Conservation (phyloP, 2,797 vertebrate genomes). For the Thunnus albacares region DNA sequence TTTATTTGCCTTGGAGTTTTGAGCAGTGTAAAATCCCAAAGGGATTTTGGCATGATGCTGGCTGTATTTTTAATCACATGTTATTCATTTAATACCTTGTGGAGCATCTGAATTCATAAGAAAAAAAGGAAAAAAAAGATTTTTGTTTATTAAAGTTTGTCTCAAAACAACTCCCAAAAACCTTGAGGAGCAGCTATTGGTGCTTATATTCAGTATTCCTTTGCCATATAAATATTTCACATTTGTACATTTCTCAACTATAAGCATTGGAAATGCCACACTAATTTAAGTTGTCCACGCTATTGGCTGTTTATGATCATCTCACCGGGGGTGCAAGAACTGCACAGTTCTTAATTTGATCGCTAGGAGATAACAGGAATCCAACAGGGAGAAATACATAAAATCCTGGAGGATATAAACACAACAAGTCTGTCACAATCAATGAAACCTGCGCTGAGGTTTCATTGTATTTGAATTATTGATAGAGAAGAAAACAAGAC, state of each 20-base stretch:
- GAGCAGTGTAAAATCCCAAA: background rate
- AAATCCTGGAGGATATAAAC: background rate
- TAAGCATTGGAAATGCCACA: background rate
- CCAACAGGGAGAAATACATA: background rate
- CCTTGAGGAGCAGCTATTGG: background rate
- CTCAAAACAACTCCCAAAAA: background rate
- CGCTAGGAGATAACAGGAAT: background rate
- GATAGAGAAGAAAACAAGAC: conserved; percentile 1
- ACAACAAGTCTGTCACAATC: background rate
- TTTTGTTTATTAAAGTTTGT: background rate
- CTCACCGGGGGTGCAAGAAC: background rate
- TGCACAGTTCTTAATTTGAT: conserved; percentile 7
- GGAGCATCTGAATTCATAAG: conserved; percentile 2
- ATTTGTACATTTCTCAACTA: background rate
- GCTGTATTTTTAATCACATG: background rate
- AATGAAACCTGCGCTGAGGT: background rate
- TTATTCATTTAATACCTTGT: background rate
- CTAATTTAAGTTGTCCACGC: background rate
- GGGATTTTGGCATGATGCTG: background rate
- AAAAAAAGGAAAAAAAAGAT: background rate
- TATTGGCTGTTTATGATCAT: background rate
- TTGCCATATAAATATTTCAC: background rate
- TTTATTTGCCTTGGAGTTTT: background rate
- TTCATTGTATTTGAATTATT: conserved; percentile 12
- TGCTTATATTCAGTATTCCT: background rate